Evolutionary conservation across 2,797 vertebrate species (phyloP).

Genomic region (Sphaeramia orbicularis): DNA sequence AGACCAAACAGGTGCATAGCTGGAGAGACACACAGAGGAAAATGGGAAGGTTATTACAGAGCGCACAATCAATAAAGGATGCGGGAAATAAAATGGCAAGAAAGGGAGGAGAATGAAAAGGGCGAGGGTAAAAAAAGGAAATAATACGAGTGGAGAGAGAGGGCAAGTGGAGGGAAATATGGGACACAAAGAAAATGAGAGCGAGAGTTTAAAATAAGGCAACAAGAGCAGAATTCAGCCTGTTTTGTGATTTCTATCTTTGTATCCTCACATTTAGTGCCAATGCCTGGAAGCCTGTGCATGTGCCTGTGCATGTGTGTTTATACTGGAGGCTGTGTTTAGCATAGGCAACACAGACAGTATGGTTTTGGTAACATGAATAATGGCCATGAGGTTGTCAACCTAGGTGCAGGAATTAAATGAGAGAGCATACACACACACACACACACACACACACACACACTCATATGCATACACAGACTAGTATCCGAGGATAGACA

Average conservation of each 20-base stretch:
- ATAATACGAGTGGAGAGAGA: background rate
- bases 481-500: conserved; percentile 6
- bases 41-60: conserved; percentile 6
- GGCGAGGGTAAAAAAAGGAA: too few species aligned
- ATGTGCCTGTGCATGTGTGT: background rate
- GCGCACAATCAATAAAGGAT: too few species aligned
- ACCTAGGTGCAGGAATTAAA: background rate
- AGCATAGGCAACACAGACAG: background rate
- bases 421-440: too few species aligned
- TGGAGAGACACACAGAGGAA: conserved; percentile 54
- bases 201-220: background rate
- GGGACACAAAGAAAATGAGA: background rate
- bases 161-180: background rate
- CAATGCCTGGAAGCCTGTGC: too few species aligned
- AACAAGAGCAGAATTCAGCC: background rate
- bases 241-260: background rate
- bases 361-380: conserved; percentile 15
- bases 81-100: background rate
- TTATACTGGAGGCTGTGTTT: background rate
- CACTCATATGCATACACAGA: background rate
- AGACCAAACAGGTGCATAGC: conserved; percentile 98
- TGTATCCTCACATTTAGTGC: too few species aligned
- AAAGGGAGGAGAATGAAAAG: background rate
- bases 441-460: too few species aligned
- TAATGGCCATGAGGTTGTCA: conserved; percentile 2